Evolutionary conservation across 53 echinoderm and acorn worm genomes (phyloP), one percentile per base, ranked within the genome.

Genomic region (Zoroaster sp.): DNA sequence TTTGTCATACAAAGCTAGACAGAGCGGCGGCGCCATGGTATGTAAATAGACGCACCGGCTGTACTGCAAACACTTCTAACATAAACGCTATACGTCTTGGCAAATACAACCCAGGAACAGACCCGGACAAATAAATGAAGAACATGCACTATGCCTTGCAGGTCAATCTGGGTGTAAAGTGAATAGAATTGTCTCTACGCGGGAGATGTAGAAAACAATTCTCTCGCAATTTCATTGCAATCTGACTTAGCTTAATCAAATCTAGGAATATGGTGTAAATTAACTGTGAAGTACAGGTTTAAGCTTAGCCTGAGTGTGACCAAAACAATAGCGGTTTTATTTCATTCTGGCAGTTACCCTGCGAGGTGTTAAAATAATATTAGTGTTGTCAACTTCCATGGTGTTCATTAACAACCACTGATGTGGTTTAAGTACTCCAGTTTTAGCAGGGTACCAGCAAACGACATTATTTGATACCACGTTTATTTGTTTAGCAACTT

Each of bases 11-110:
- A 70, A 85, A 71, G 71, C 70, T 37, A 85, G 85, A 85, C 85
- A 67, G 33, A 71, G 31, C 20, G 85, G 85, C 85, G 85, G 45
- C 83, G 66, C 45, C 23, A 47, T 71, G 70, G 47, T 70, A 71
- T 46, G 53, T 70, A 85, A 85, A 85, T 72, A 85, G 40, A 66
- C 38, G 23, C 85, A 85, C 70, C 85, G 85, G 71, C 51, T 47
- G 47, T 10, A 85, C 72, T 17, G 85, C 71, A 85, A 85, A 85
- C 85, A 85, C 36, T 36, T 36, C 13, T 10, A 41, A 44, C 30
- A 40, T 41, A 82, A 82, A 82, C 44, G 68, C 82, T 40, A 82
- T 80, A 65, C 68, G 42, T 44, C 69, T 67, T 45, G 82, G 82
- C 34, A 82, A 82, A 82, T 68, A 82, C 42, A 33, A 55, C 33